Conservation (phyloP, 2,888 invertebrate genomes). For the Aquatica leii region DNA sequence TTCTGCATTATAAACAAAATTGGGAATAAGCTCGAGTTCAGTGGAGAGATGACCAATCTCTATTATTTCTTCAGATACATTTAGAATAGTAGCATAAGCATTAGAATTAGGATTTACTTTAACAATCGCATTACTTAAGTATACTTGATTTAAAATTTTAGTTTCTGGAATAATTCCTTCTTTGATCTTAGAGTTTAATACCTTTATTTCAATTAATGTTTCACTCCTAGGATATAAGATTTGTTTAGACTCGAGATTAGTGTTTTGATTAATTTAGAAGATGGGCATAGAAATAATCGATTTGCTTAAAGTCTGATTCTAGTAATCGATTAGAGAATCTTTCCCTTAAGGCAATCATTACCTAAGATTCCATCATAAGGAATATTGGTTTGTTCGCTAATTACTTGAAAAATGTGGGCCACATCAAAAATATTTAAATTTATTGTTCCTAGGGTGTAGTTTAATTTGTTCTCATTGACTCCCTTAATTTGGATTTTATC, state of each 20-base stretch:
- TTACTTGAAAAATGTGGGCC: not conserved
- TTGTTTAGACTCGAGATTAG: no score
- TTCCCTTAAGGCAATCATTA: not conserved
- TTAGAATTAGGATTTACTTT: no score
- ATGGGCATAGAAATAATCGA: not conserved
- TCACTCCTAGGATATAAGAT: no score
- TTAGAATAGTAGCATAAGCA: constrained; percentile 4
- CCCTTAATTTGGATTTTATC: no score
- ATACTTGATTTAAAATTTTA: not conserved
- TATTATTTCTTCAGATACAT: not conserved
- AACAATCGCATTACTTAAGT: not conserved
- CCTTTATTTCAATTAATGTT: no score
- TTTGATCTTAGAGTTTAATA: not conserved
- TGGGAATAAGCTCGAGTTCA: not conserved
- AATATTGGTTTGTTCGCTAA: no score
- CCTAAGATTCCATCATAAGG: no score
- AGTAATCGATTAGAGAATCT: not conserved
- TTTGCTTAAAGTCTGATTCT: not conserved
- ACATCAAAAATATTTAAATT: not conserved
- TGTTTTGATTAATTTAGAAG: not conserved
- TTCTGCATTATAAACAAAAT: not conserved
- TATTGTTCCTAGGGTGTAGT: not conserved
- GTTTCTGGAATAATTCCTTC: no score
- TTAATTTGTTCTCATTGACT: not conserved
- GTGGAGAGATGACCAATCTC: not conserved